Evolutionary conservation across 2,888 invertebrate genomes (phyloP).

Genomic region (Imbricaverruca yamaguchii): DNA sequence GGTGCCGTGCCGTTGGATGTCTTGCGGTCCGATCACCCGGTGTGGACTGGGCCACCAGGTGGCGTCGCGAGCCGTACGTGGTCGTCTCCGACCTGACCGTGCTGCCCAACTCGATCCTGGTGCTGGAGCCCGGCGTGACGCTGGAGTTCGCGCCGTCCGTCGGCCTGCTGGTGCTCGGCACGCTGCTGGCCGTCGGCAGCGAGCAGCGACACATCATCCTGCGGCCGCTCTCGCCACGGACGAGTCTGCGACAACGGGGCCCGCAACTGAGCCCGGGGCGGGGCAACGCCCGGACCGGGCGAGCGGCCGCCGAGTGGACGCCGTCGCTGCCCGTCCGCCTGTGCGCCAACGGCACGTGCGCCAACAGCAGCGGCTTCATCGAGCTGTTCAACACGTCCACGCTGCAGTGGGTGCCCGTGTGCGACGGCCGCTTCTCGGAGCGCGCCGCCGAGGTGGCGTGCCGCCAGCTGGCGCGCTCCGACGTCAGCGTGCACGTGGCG

Average conservation of each 20-base stretch:
- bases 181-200: slow-evolving; percentile 70
- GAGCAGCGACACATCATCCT: slow-evolving; percentile 34
- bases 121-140: slow-evolving; percentile 77
- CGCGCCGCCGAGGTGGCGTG: slow-evolving; percentile 96
- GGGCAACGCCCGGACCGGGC: too few species aligned
- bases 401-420: slow-evolving; percentile 92
- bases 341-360: not conserved
- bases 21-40: too few species aligned
- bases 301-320: slow-evolving; percentile 7
- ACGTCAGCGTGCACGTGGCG: slow-evolving; percentile 60
- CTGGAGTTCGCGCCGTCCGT: slow-evolving; percentile 93
- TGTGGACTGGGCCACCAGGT: not conserved
- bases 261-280: not conserved
- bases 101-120: slow-evolving; percentile 84
- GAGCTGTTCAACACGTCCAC: slow-evolving; percentile 94
- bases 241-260: not conserved
- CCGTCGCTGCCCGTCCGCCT: not conserved
- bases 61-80: slow-evolving; percentile 61
- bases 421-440: slow-evolving; percentile 90
- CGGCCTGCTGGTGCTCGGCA: slow-evolving; percentile 88
- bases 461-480: slow-evolving; percentile 55
- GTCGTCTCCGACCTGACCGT: slow-evolving; percentile 87
- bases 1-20: too few species aligned
- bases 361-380: slow-evolving; percentile 65
- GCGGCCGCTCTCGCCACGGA: slow-evolving; percentile 32